Evolutionary conservation across 2,888 invertebrate species (phyloP).

Genomic region (Agrochola lychnidis): DNA sequence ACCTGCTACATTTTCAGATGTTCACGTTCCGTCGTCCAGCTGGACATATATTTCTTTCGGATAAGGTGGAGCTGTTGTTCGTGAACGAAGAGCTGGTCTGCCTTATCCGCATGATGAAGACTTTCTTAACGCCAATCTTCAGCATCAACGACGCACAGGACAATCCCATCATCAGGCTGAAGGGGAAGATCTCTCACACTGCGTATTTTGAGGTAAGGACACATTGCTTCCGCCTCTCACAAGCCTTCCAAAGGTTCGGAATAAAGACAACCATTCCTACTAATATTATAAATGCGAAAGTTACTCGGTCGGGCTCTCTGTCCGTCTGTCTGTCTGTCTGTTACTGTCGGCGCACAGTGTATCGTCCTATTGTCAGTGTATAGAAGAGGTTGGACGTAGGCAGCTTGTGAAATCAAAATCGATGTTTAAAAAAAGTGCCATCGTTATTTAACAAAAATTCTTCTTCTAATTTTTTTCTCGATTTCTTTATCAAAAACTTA

Average conservation of each 20-base stretch:
- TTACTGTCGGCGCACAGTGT: too few species aligned
- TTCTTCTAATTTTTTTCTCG: too few species aligned
- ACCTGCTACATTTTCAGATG: constrained; percentile 68
- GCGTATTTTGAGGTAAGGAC: constrained; percentile 15
- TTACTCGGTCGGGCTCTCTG: not conserved
- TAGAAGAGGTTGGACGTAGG: too few species aligned
- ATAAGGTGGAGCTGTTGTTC: constrained; percentile 77
- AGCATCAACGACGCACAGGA: constrained; percentile 72
- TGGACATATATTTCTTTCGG: constrained; percentile 63
- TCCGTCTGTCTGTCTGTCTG: not conserved
- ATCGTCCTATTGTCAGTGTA: too few species aligned
- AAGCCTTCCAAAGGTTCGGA: not conserved
- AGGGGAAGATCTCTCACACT: constrained; percentile 58
- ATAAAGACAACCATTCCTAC: not conserved
- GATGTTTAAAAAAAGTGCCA: too few species aligned
- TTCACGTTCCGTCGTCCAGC: constrained; percentile 74
- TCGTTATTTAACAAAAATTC: too few species aligned
- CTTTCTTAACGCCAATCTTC: constrained; percentile 75
- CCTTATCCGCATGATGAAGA: constrained; percentile 73
- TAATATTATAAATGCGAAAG: not conserved
- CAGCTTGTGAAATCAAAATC: too few species aligned
- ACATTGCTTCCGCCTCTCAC: not conserved
- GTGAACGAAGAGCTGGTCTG: constrained; percentile 70
- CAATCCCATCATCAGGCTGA: constrained; percentile 72
- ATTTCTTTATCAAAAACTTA: too few species aligned